Evolutionary conservation across 2,797 vertebrate genomes (phyloP).

Genomic region (Anas bernieri): DNA sequence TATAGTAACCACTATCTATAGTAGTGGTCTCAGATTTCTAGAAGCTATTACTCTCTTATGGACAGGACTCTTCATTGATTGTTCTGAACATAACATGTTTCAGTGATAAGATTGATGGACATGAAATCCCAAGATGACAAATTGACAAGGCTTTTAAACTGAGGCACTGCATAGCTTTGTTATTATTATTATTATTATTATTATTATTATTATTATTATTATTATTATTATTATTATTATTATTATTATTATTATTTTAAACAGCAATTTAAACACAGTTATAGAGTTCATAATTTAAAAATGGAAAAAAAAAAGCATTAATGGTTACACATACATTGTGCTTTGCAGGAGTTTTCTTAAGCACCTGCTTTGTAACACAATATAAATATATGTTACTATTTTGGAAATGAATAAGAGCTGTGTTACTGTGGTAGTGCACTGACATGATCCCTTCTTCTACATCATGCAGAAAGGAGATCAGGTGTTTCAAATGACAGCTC

Average conservation of each 20-base stretch:
- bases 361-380: background rate
- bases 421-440: background rate
- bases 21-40: conserved; percentile 19
- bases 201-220: background rate
- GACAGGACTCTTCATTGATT: conserved; percentile 58
- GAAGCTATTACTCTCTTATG: conserved; percentile 35
- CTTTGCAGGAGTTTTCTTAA: background rate
- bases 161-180: background rate
- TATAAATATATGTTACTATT: background rate
- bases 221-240: too few species aligned
- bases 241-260: background rate
- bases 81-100: conserved; percentile 36
- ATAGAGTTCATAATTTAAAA: background rate
- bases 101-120: conserved; percentile 21
- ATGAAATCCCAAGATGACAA: conserved; percentile 14
- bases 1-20: conserved; percentile 14
- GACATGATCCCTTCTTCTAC: background rate
- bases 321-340: background rate
- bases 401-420: background rate
- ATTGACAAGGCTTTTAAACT: conserved; percentile 4
- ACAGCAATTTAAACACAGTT: background rate
- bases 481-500: background rate
- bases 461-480: background rate
- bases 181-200: background rate
- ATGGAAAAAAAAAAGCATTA: background rate